Evolutionary conservation across 2,113 vertebrate species (phyloP), one percentile per base, ranked within the genome.

Genomic region (Irena cyanogastra): DNA sequence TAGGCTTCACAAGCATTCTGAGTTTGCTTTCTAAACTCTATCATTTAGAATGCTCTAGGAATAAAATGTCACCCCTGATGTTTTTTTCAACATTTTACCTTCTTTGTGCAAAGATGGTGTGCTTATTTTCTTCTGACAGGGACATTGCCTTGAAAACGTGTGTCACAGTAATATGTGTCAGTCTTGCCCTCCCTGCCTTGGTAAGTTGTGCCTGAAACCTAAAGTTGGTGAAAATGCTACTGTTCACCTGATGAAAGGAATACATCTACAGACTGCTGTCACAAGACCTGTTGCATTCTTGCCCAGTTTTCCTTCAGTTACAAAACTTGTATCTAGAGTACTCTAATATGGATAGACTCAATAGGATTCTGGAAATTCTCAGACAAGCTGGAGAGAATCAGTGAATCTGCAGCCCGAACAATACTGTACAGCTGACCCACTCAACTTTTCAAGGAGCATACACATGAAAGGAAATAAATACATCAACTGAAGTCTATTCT

Each of bases 31-130:
- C 12, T 57, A 59, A 24, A 8, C 4, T 68, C 27, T 19, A 6
- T 20, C 3, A 5, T 60, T 86, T 27, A 54, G 35, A 79, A 42
- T 39, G 27, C 11, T 52, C 23, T 52, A 65, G 44, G 31, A 87
- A 39, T 4, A 69, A 22, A 54, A 3, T 13, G 20, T 15, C 1
- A 0, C 6, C 13, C 88, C 20, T 27, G 12, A 28, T 13, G 14
- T 27, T 63, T 91, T 80, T 76, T 69, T 69, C 50, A 49, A 11
- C 30, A 13, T 41, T 80, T 61, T 33, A 33, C 15, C 11, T 35
- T 86, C 30, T 70, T 56, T 59, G 12, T 50, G 41, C 16, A 59
- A 87, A 77, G 14, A 63, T 4, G 3, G 42, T 63, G 16, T 19
- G 26, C 27, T 27, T 0, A 30, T 78, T 61, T 65, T 79, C 1